Evolutionary conservation across 2,113 vertebrate genomes (phyloP), one percentile per base, ranked within the genome.

Genomic region (Todiramphus saurophagus): DNA sequence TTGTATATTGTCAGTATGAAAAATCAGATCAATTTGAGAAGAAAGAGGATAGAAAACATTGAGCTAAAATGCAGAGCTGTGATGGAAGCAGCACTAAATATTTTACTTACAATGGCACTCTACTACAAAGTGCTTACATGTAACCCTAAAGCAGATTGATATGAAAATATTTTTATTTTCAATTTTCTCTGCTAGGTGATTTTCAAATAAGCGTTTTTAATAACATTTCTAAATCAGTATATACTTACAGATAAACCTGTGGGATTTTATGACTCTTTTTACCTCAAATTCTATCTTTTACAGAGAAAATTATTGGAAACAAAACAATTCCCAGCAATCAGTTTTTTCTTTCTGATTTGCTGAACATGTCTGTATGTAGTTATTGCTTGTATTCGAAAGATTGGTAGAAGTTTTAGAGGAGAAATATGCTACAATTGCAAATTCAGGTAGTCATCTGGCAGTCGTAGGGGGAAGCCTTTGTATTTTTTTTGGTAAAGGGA

Each of bases 121-220:
- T 30, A 35, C 43, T 43, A 37, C 35, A 59, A 85, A 95, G 60
- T 72, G 16, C 58, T 95, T 76, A 90, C 95, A 90, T 50, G 11
- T 80, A 81, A 58, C 43, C n/a, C 31, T 89, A 59, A 95, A 84
- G 67, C 30, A 44, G 16, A 63, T 56, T 51, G 67, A 67, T 85
- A 53, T 72, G 66, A 94, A 87, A 58, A 81, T 16, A 81, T 35
- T 80, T 86, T 79, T 89, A 37, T 37, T 87, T 96, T 93, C 58
- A 10, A 25, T 89, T 84, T 96, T 85, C 48, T 87, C 76, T 95
- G 76, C 33, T 94, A 88, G 77, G 25, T 60, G 64, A 87, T 94
- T 97, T 95, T 91, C 69, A 94, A 95, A 93, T 70, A 84, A 84
- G 41, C 17, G 35, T 56, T 79, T 96, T 89, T 83, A 80, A 77